Evolutionary conservation across 1,140 invertebrate species (phyloP), one percentile per base, ranked within the genome.

Genomic region (Chironomus tepperi): DNA sequence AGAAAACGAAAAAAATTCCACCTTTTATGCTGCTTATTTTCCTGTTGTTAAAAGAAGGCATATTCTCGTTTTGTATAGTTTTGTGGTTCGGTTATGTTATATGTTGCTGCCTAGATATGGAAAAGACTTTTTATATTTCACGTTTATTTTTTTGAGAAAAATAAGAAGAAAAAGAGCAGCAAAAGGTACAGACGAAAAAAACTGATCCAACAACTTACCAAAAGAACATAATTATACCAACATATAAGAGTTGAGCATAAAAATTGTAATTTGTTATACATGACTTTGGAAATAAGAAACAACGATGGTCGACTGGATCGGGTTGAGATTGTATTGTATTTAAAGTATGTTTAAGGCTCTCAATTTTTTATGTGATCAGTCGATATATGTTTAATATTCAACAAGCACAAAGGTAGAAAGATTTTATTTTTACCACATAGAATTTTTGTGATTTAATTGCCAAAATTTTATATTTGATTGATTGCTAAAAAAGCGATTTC

Each of bases 221-320:
- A 70, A 70, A 70, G 18, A 70, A 70, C 65, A 70, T 70, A 70
- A 70, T 70, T 70, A 70, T 70, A 70, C 65, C 47, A 70, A 70
- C 65, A 70, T 70, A 70, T 8, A 70, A 12, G 24, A 34, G 24
- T 34, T 18, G 18, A 70, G 65, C 65, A 70, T 70, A 70, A 70
- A 70, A 70, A 70, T 70, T 70, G 65, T 70, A 70, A 70, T 70
- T 70, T 70, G 65, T 70, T 70, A 70, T 70, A 70, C 65, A 70
- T 70, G 19, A 70, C 65, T 70, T 70, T 21, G 19, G 16, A 70
- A 67, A 21, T 57, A 57, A 57, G 8, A 47, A 57, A 47, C 15
- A 57, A n/a, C 12, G 47, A 57, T 12, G 12, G 47, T 57, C 47
- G 47, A 57, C 47, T 57, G 43, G 8, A 8, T 57, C 47, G 12